Evolutionary conservation across 2,888 invertebrate genomes (phyloP), one percentile per base, ranked within the genome.

Genomic region (Tenthredo notha): DNA sequence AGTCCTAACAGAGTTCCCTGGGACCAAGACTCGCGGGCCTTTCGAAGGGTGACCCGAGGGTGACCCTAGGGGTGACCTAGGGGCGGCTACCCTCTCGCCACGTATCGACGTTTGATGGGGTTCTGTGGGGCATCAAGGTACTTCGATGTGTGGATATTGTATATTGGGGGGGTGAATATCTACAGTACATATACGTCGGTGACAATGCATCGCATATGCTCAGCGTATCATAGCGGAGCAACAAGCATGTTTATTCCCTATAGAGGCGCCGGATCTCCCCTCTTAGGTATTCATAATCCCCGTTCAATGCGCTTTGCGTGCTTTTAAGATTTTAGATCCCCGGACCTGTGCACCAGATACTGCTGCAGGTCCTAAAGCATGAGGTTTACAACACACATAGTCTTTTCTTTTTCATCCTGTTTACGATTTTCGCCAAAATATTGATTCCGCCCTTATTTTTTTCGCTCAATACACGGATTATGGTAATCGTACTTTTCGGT

Each of bases 291-390:
- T 91, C 91, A 91, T 91, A 91, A 91, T 91, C 91, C 90, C 90
- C 89, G 90, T 91, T 91, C 91, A 91, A 91, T 91, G 91, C 90
- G 90, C 91, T 91, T 91, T 90, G 90, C 90, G 88, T 89, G 91
- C 91, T 91, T 91, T 91, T 91, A 91, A 91, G 91, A 90, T 90
- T 86, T 83, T 29, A 83, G 83, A 83, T 83, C 67, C 80, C 25
- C 43, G 65, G 83, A 47, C 54, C 61, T 25, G 77, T 65, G 43
- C 40, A 12, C 50, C 29, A 29, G 12, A 77, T 54, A 54, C 77
- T 47, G 29, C 77, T 54, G 77, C 75, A 25, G 67, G 83, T 83
- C 83, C 70, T 65, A 40, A 78, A 80, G 65, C 80, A 80, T n/a
- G n/a, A n/a, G 61, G 80, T 80, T 80, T 61, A 80, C 61, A 29